Evolutionary conservation across 2,888 invertebrate species (phyloP).

Genomic region (Suillia variegata): DNA sequence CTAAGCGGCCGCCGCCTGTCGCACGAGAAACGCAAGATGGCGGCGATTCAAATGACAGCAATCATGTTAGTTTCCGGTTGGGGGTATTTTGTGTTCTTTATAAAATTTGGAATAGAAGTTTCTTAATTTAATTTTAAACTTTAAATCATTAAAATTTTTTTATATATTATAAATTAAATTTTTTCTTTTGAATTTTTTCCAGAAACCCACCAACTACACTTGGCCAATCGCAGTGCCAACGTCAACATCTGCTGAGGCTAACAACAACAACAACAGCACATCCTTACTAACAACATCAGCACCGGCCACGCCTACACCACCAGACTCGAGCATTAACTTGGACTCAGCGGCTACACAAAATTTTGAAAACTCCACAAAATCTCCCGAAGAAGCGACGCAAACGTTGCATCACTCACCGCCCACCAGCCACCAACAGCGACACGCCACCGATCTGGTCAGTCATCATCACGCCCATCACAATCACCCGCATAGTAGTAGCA

Average conservation of each 20-base stretch:
- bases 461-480: neutral
- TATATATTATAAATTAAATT: neutral
- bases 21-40: constrained; percentile 11
- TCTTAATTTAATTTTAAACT: neutral
- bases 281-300: constrained; percentile 30
- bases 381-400: constrained; percentile 40
- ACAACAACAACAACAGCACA: constrained; percentile 28
- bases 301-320: constrained; percentile 39
- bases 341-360: constrained; percentile 34
- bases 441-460: neutral
- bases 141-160: constrained; percentile 2
- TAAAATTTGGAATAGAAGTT: neutral
- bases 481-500: constrained; percentile 17
- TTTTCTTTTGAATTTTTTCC: constrained; percentile 55
- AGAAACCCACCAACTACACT: constrained; percentile 71
- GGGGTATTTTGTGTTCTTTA: neutral
- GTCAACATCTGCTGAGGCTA: constrained; percentile 29
- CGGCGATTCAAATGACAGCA: constrained; percentile 15
- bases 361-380: constrained; percentile 44
- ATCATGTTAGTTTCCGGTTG: constrained; percentile 42
- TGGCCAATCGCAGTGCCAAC: constrained; percentile 62
- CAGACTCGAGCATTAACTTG: constrained; percentile 45
- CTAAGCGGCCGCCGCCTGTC: constrained; percentile 38
- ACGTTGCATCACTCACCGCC: neutral
- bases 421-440: neutral